A percentile compares a stretch with the other conserved stretches of the same genome.
Conservation (phyloP, 2,888 invertebrate species). For the Malachius bipustulatus region DNA sequence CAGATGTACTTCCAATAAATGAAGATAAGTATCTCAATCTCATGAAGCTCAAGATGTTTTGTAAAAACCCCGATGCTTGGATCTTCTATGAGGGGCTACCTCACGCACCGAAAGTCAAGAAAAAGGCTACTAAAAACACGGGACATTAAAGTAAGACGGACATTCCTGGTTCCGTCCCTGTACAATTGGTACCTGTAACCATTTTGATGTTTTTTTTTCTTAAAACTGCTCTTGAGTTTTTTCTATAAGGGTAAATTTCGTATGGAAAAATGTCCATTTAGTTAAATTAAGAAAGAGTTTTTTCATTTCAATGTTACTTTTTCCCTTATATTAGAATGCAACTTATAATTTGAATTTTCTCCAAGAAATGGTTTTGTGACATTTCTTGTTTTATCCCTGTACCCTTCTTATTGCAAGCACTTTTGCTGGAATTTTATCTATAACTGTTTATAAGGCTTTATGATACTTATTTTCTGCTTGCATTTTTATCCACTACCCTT, state of each 20-base stretch:
- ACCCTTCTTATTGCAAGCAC: constrained; percentile 5
- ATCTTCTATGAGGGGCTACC: neutral
- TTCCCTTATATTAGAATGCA: constrained; percentile 2
- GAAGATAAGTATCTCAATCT: constrained; percentile 1
- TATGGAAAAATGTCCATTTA: too few relatives aligned
- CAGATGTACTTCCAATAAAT: neutral
- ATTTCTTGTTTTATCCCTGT: constrained; percentile 7
- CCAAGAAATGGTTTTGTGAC: constrained; percentile 4
- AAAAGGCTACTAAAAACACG: too few relatives aligned
- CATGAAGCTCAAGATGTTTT: constrained; percentile 1
- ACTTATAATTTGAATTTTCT: neutral
- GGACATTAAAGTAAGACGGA: too few relatives aligned
- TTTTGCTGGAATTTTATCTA: too few relatives aligned
- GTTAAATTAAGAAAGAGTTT: neutral
- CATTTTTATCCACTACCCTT: too few relatives aligned
- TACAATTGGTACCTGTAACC: neutral
- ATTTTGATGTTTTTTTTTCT: neutral
- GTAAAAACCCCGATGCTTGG: neutral
- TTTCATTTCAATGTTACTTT: neutral
- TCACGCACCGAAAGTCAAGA: neutral
- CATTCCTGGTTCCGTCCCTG: constrained; percentile 1
- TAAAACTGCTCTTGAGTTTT: neutral
- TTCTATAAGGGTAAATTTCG: too few relatives aligned
- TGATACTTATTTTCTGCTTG: too few relatives aligned
- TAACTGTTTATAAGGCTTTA: neutral